A percentile compares a stretch with the other conserved stretches of the same genome.
Evolutionary conservation across 2,113 vertebrate genomes (phyloP).

Genomic region (Diphyllodes magnificus): DNA sequence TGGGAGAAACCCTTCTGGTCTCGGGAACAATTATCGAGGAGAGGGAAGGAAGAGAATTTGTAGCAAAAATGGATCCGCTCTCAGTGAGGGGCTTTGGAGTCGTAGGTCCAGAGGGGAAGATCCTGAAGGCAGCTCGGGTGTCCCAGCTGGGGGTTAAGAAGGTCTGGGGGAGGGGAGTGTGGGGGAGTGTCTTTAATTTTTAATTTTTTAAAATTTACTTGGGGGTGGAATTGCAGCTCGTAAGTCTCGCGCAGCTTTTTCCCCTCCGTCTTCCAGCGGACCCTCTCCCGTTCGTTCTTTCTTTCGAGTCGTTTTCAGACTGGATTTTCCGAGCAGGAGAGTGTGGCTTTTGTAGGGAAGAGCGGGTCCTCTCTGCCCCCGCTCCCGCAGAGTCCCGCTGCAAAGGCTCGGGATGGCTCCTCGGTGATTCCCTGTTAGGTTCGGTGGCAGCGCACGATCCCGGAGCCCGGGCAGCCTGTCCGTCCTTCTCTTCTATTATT

Average conservation of each 20-base stretch:
- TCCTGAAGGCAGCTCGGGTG: slow-evolving; percentile 29
- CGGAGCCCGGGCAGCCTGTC: background rate
- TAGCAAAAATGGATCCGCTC: slow-evolving; percentile 66
- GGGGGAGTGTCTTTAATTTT: slow-evolving; percentile 58
- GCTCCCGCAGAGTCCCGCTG: background rate
- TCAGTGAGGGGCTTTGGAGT: slow-evolving; percentile 30
- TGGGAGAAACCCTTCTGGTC: background rate
- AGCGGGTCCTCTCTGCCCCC: background rate
- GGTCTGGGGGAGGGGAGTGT: slow-evolving; percentile 45
- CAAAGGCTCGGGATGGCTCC: background rate
- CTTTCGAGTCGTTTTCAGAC: background rate
- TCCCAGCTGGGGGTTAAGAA: slow-evolving; percentile 42
- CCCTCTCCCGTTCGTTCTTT: background rate
- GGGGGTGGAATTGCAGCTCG: slow-evolving; percentile 7
- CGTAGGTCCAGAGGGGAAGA: slow-evolving; percentile 35
- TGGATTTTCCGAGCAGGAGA: background rate
- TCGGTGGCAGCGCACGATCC: background rate
- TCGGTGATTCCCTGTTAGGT: background rate
- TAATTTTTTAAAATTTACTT: slow-evolving; percentile 54
- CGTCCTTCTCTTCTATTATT: background rate
- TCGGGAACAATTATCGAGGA: slow-evolving; percentile 57
- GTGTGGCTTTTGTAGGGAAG: background rate
- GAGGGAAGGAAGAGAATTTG: slow-evolving; percentile 66
- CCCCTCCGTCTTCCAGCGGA: background rate
- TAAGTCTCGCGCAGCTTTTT: background rate